Percentiles rank a stretch among this genome's conserved stretches.
phyloP scores from a whole-genome alignment of 2,113 vertebrate species.

The Tamias sibiricus region DNA sequence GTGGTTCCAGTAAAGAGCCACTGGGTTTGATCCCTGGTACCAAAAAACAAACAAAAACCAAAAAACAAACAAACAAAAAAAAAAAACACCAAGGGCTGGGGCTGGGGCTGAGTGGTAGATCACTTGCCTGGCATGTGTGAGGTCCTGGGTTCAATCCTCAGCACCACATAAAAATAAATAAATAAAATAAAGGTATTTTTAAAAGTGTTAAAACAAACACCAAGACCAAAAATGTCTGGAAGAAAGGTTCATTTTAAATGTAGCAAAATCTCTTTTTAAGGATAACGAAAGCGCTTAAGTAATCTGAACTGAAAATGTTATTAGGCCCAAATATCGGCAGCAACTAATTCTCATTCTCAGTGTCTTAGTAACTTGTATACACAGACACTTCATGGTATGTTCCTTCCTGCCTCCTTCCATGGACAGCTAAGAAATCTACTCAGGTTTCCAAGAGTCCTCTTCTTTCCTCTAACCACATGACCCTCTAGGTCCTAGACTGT shows the following conservation, averaged over 20 bases:
- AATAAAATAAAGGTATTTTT: too few species aligned
- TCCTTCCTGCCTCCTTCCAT: neutral
- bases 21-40: too few species aligned
- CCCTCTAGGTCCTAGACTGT: conserved; percentile 17
- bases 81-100: too few species aligned
- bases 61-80: too few species aligned
- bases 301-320: neutral
- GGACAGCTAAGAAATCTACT: neutral
- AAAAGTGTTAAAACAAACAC: too few species aligned
- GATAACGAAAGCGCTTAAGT: neutral
- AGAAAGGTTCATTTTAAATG: conserved; percentile 22
- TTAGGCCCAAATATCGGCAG: neutral
- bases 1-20: too few species aligned
- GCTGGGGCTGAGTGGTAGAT: too few species aligned
- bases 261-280: conserved; percentile 24
- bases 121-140: too few species aligned
- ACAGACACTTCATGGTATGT: neutral
- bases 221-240: conserved; percentile 18
- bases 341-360: neutral
- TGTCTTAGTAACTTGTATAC: neutral
- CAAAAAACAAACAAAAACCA: too few species aligned
- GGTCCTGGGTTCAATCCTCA: too few species aligned
- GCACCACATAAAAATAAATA: too few species aligned
- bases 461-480: neutral
- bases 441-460: neutral